These are phyloP conservation scores for Thalpophila matura DNA, from an alignment of 2,888 invertebrate genomes.

Conservation along the genomic window DNA sequence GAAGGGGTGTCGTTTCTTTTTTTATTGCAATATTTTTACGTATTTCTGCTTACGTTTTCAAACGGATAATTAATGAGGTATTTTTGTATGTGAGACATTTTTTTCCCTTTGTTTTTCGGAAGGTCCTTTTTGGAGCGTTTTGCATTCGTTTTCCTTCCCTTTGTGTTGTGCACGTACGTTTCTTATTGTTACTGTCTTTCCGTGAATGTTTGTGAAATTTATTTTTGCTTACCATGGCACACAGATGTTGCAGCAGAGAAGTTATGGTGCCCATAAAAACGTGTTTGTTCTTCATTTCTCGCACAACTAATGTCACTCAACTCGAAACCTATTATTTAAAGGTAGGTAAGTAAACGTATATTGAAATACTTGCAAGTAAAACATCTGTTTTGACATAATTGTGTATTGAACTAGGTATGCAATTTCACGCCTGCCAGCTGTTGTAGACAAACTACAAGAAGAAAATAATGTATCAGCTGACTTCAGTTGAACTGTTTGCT, in stretches of 20 bases:
- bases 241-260: constrained; percentile 18
- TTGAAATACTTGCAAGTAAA: neutral
- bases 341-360: neutral
- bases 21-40: constrained; percentile 37
- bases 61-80: constrained; percentile 55
- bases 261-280: constrained; percentile 13
- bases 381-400: constrained; percentile 38
- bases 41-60: constrained; percentile 24
- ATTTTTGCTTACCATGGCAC: constrained; percentile 8
- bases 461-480: constrained; percentile 1
- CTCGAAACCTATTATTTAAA: neutral
- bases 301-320: neutral
- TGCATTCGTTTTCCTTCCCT: constrained; percentile 26
- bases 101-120: constrained; percentile 20
- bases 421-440: constrained; percentile 35
- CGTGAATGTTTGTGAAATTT: constrained; percentile 14
- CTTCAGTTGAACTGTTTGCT: neutral
- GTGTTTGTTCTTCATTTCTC: constrained; percentile 7
- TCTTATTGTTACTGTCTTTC: constrained; percentile 20
- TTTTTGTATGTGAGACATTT: constrained; percentile 27
- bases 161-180: constrained; percentile 32
- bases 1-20: constrained; percentile 29
- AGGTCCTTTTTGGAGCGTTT: constrained; percentile 33
- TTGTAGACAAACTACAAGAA: constrained; percentile 6
- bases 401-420: constrained; percentile 22